Conservation (phyloP, 2,113 vertebrate genomes). For the Dendropsophus ebraccatus region DNA sequence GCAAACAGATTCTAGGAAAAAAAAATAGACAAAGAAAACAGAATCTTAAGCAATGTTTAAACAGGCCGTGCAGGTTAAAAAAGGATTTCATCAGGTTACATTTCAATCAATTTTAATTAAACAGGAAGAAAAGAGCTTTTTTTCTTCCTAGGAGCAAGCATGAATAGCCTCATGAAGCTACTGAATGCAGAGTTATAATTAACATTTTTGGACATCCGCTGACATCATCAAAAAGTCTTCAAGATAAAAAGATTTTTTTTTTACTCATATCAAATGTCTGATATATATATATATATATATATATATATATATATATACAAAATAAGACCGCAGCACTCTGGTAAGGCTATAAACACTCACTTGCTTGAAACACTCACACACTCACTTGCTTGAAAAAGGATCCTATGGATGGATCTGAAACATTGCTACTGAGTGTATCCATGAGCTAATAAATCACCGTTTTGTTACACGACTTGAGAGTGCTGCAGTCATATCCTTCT, state of each 20-base stretch:
- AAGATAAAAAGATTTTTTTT: constrained; percentile 4
- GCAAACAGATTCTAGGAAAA: constrained; percentile 43
- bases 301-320: too few relatives aligned
- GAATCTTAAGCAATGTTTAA: constrained; percentile 52
- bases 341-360: too few relatives aligned
- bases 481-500: too few relatives aligned
- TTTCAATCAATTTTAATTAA: constrained; percentile 61
- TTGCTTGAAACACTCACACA: too few relatives aligned
- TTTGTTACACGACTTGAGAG: too few relatives aligned
- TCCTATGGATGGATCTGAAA: too few relatives aligned
- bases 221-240: constrained; percentile 38
- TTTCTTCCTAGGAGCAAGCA: constrained; percentile 27
- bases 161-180: constrained; percentile 49
- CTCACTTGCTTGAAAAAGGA: too few relatives aligned
- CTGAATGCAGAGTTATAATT: constrained; percentile 37
- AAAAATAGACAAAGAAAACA: constrained; percentile 48
- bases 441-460: too few relatives aligned
- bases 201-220: constrained; percentile 31
- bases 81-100: constrained; percentile 55
- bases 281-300: too few relatives aligned
- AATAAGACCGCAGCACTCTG: too few relatives aligned
- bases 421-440: too few relatives aligned
- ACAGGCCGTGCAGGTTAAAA: constrained; percentile 46
- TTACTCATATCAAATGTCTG: background rate
- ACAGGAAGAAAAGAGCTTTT: constrained; percentile 52